These are phyloP conservation scores for Oryzias curvinotus DNA, from an alignment of 2,113 vertebrate species.

Conservation along the genomic window DNA sequence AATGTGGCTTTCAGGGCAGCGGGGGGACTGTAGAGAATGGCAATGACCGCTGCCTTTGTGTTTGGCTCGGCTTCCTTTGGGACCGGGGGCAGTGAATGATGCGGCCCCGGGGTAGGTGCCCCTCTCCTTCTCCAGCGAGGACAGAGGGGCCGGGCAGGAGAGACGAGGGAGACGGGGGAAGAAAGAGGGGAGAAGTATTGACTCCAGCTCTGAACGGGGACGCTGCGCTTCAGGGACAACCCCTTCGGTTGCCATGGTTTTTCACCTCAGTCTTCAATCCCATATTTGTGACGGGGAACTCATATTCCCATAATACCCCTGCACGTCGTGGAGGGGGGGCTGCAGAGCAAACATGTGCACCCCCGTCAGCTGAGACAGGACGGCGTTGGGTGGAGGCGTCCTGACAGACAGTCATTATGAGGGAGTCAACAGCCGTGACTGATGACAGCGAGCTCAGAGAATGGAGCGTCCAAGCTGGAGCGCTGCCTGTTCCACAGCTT, in stretches of 20 bases:
- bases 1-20: conserved; percentile 71
- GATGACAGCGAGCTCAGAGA: conserved; percentile 73
- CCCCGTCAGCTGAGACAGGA: conserved; percentile 69
- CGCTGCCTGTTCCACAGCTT: conserved; percentile 62
- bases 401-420: conserved; percentile 72
- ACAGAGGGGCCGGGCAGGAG: conserved; percentile 63
- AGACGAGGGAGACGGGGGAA: conserved; percentile 57
- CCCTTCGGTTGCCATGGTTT: conserved; percentile 70
- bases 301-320: conserved; percentile 72
- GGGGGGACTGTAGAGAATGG: conserved; percentile 74
- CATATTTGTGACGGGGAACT: conserved; percentile 64
- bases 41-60: conserved; percentile 76
- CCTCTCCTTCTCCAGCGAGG: conserved; percentile 58
- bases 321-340: conserved; percentile 21
- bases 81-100: conserved; percentile 72
- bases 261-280: conserved; percentile 62
- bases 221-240: conserved; percentile 58
- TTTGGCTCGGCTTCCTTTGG: conserved; percentile 63
- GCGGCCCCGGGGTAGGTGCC: conserved; percentile 70
- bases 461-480: conserved; percentile 66
- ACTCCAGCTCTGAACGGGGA: conserved; percentile 40
- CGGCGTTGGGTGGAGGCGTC: conserved; percentile 47
- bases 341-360: conserved; percentile 73
- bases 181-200: conserved; percentile 70
- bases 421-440: conserved; percentile 77